Conservation (phyloP, 2,113 vertebrate genomes). For the Theristicus caerulescens region DNA sequence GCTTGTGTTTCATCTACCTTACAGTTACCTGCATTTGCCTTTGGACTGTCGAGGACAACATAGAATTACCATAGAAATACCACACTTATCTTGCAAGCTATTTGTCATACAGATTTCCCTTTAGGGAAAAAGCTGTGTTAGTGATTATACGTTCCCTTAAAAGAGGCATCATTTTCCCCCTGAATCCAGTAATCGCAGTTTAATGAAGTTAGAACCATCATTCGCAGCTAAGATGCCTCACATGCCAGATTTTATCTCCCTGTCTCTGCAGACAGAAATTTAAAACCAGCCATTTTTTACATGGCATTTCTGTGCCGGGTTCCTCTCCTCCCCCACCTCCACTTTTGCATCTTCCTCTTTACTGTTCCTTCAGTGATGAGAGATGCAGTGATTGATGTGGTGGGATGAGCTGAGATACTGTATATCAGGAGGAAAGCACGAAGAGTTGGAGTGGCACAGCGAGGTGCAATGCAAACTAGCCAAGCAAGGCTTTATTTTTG, state of each 20-base stretch:
- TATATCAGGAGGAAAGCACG: background rate
- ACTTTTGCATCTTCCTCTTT: background rate
- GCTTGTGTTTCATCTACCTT: background rate
- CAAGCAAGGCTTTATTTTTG: conserved; percentile 1
- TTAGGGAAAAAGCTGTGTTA: background rate
- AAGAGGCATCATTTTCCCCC: background rate
- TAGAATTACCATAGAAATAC: conserved; percentile 29
- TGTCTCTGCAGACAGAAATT: background rate
- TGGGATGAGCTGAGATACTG: background rate
- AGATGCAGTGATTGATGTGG: background rate
- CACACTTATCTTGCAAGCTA: background rate
- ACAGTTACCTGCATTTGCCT: background rate
- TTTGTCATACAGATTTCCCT: conserved; percentile 4
- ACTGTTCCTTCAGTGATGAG: background rate
- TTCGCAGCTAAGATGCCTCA: background rate
- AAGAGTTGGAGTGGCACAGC: background rate
- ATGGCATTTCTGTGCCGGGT: background rate
- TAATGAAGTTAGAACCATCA: conserved; percentile 18
- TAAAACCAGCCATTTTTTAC: background rate
- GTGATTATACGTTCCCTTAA: conserved; percentile 20
- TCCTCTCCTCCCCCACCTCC: background rate
- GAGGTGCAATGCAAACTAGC: background rate
- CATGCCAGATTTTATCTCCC: background rate
- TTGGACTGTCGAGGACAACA: background rate
- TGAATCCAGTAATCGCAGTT: conserved; percentile 14